These are phyloP conservation scores for Dicyrtomina minuta DNA, from an alignment of 2,888 invertebrate species.

Conservation along the genomic window DNA sequence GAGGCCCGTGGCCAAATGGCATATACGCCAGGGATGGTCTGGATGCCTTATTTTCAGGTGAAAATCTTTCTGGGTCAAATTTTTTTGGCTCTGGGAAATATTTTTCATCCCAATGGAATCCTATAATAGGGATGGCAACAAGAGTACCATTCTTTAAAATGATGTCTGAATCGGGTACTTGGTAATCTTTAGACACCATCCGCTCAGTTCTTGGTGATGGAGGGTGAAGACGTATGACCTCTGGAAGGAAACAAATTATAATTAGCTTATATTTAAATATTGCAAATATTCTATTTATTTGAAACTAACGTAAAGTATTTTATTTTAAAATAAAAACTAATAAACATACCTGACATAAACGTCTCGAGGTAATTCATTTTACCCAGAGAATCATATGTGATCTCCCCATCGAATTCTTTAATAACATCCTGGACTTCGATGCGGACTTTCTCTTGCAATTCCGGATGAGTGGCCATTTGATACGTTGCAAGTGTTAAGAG, in stretches of 20 bases:
- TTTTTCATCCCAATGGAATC: slow-evolving; percentile 29
- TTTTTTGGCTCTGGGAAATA: slow-evolving; percentile 31
- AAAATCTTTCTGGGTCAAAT: slow-evolving; percentile 36
- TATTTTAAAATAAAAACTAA: neutral
- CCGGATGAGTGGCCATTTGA: slow-evolving; percentile 29
- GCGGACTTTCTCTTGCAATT: slow-evolving; percentile 33
- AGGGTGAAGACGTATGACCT: slow-evolving; percentile 30
- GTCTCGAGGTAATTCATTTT: slow-evolving; percentile 47
- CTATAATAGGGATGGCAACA: slow-evolving; percentile 17
- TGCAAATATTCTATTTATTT: too few species aligned
- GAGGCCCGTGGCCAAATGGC: slow-evolving; percentile 36
- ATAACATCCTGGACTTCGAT: slow-evolving; percentile 20
- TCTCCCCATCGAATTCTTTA: slow-evolving; percentile 21
- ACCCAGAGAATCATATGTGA: slow-evolving; percentile 40
- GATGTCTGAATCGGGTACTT: slow-evolving; percentile 17
- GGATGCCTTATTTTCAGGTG: slow-evolving; percentile 22
- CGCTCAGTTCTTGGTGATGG: slow-evolving; percentile 26
- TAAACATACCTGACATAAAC: slow-evolving; percentile 42
- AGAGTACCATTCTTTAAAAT: slow-evolving; percentile 16
- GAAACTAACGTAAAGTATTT: neutral
- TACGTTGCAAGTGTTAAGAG: slow-evolving; percentile 30
- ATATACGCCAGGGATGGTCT: slow-evolving; percentile 26
- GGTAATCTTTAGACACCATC: slow-evolving; percentile 26
- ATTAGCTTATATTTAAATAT: neutral
- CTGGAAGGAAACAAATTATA: slow-evolving; percentile 1